Conservation (phyloP, 1,140 invertebrate genomes). For the Pteromalus puparum region DNA sequence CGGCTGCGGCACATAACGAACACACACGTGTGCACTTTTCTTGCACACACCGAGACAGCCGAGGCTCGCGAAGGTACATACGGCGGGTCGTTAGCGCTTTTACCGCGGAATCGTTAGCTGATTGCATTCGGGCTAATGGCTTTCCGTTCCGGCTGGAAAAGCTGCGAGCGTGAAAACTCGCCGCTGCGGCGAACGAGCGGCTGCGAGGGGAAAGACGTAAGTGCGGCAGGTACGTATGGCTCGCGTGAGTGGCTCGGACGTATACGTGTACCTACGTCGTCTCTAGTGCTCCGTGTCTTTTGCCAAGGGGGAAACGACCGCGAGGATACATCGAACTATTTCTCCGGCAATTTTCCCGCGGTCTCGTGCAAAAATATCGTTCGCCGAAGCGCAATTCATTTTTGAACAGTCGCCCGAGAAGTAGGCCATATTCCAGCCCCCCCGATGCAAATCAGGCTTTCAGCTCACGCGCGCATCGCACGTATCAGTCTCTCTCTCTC, state of each 20-base stretch:
- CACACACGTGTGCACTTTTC: background rate
- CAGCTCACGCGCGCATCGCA: background rate
- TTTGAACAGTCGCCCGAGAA: background rate
- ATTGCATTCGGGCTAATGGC: constrained; percentile 52
- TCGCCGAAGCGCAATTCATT: background rate
- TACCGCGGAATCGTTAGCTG: constrained; percentile 49
- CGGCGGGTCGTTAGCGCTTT: constrained; percentile 32
- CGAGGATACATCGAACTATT: background rate
- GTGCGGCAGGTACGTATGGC: no score
- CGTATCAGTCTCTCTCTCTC: background rate
- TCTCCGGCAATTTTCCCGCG: background rate
- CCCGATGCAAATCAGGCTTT: background rate
- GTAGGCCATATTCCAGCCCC: background rate
- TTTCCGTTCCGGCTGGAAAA: constrained; percentile 47
- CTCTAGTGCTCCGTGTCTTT: background rate
- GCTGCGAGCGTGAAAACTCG: constrained; percentile 42
- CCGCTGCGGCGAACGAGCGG: background rate
- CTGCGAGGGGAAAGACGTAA: background rate
- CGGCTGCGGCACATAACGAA: no score
- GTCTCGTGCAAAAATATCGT: background rate
- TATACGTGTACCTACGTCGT: background rate
- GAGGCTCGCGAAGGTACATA: background rate
- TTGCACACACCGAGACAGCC: background rate
- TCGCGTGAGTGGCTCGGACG: background rate
- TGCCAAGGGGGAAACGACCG: no score